These are phyloP conservation scores for Lagenorhynchus albirostris DNA, from an alignment of 2,113 vertebrate genomes.

Conservation along the genomic window DNA sequence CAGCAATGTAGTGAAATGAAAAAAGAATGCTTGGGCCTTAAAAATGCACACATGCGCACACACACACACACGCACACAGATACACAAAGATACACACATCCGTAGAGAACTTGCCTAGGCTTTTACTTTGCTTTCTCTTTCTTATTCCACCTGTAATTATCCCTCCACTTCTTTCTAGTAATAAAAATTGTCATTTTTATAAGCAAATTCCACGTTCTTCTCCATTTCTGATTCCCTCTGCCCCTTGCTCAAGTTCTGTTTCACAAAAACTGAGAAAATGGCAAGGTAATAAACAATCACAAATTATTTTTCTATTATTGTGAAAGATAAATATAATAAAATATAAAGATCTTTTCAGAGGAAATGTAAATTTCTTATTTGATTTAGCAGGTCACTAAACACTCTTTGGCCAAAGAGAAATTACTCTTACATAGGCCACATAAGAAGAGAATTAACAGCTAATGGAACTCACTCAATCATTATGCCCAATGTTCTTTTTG, in stretches of 20 bases:
- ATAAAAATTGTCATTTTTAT: neutral
- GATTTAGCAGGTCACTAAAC: neutral
- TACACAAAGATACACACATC: neutral
- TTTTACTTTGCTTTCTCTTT: neutral
- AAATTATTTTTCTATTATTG: neutral
- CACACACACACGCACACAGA: too few species aligned
- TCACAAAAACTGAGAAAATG: neutral
- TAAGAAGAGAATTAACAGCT: neutral
- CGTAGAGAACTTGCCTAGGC: neutral
- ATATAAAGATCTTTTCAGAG: neutral
- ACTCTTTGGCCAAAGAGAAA: neutral
- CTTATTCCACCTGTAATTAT: neutral
- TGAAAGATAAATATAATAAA: neutral
- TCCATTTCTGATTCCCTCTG: neutral
- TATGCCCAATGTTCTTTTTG: neutral
- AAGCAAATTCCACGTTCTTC: neutral
- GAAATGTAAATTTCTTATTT: neutral
- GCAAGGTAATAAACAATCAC: neutral
- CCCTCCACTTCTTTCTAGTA: neutral
- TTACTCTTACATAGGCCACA: neutral
- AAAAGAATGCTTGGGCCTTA: neutral
- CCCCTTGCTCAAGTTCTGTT: neutral
- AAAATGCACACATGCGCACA: neutral
- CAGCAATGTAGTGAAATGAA: neutral
- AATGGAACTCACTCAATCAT: neutral